These are phyloP conservation scores for Ursus arctos DNA, from an alignment of 2,113 vertebrate species.

Conservation along the genomic window DNA sequence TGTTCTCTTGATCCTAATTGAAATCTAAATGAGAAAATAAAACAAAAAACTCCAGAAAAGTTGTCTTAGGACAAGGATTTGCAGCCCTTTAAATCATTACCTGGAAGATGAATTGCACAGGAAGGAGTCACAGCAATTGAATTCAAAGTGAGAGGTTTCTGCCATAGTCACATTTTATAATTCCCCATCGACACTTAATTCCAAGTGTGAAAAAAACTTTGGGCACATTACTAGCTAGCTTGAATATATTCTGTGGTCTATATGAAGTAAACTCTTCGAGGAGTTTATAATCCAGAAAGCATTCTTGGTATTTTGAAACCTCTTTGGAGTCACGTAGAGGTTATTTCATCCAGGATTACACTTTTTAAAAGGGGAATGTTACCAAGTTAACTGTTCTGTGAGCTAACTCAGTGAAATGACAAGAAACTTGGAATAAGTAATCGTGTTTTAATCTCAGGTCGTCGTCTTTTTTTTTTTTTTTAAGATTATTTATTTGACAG, in stretches of 20 bases:
- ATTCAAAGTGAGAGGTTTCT: neutral
- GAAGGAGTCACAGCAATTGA: neutral
- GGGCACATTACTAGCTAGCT: slow-evolving; percentile 14
- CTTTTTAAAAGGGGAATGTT: neutral
- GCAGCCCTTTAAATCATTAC: neutral
- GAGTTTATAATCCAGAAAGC: slow-evolving; percentile 13
- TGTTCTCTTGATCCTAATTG: slow-evolving; percentile 13
- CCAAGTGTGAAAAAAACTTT: neutral
- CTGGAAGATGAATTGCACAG: neutral
- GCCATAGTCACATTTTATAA: neutral
- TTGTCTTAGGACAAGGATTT: neutral
- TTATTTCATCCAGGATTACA: neutral
- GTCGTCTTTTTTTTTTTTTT: neutral
- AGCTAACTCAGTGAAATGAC: neutral
- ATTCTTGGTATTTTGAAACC: neutral
- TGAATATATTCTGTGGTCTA: slow-evolving; percentile 36
- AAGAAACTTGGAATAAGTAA: neutral
- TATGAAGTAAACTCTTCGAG: neutral
- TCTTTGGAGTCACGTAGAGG: neutral
- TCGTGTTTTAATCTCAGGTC: neutral
- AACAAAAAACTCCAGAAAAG: neutral
- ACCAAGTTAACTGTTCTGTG: neutral
- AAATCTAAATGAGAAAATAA: slow-evolving; percentile 37
- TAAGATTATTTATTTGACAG: neutral
- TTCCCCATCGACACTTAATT: slow-evolving; percentile 6